Percentiles rank a stretch among this genome's conserved stretches.
phyloP scores from a whole-genome alignment of 1,140 invertebrate genomes.

The Augochlora pura region DNA sequence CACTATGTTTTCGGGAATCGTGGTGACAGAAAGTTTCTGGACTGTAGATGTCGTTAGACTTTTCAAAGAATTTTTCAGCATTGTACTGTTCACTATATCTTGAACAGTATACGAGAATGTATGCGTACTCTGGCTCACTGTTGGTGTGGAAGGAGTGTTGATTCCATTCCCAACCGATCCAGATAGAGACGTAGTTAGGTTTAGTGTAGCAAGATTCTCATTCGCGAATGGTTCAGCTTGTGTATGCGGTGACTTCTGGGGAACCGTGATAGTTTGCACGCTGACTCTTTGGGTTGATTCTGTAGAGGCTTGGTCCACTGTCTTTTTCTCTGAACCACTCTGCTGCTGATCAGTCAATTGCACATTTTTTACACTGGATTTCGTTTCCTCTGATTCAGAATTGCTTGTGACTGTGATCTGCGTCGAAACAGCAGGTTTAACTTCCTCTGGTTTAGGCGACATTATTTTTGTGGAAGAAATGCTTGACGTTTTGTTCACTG shows the following conservation, averaged over 20 bases:
- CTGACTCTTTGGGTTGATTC: slow-evolving; percentile 25
- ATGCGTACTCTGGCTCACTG: slow-evolving; percentile 42
- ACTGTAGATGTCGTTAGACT: neutral
- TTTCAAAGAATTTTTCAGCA: slow-evolving; percentile 38
- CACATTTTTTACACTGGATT: slow-evolving; percentile 12
- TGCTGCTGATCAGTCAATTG: slow-evolving; percentile 32
- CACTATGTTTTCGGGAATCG: slow-evolving; percentile 32
- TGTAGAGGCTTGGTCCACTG: neutral
- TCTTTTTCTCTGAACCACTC: slow-evolving; percentile 26
- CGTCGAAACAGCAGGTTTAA: neutral
- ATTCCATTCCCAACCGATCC: slow-evolving; percentile 7
- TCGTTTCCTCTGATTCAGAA: slow-evolving; percentile 8
- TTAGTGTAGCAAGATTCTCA: slow-evolving; percentile 23
- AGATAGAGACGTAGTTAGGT: slow-evolving; percentile 8
- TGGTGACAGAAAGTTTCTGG: slow-evolving; percentile 37
- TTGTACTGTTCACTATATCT: slow-evolving; percentile 74
- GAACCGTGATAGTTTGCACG: neutral
- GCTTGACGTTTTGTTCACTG: slow-evolving; percentile 22
- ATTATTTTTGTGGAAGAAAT: slow-evolving; percentile 10
- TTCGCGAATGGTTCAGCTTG: slow-evolving; percentile 9
- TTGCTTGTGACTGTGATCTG: neutral
- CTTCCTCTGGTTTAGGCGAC: slow-evolving; percentile 24
- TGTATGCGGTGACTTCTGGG: slow-evolving; percentile 22
- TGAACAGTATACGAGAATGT: slow-evolving; percentile 73
- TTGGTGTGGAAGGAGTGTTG: slow-evolving; percentile 10